Base-by-base conservation (phyloP, 2,888 invertebrate species). In the Dendrolimus pini region DNA sequence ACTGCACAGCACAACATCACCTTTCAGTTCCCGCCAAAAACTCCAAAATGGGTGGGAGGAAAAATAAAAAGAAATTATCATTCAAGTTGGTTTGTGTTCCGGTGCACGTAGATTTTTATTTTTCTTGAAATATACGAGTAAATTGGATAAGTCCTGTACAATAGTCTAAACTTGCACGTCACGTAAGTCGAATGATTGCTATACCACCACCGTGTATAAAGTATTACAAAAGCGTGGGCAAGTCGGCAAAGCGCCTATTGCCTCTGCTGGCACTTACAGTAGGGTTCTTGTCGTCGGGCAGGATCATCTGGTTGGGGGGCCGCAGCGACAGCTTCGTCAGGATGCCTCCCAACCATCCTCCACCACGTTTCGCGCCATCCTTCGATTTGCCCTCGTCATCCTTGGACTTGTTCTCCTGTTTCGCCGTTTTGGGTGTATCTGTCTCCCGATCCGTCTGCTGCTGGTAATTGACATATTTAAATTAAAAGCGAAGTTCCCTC, bases 241-340 rank as follows among this genome's bases (percentile, higher is more conserved):
- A 62, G 14, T 68, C 54, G 12, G n/a, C 54, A 53, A 41, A 53
- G 55, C 12, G 54, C 30, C 9, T 41, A 59, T 53, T 61, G 55
- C 18, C 41, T 7, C 42, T 52, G 57, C 14, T 41, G 18, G 18
- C 66, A 90, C 93, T 93, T 91, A 97, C 96, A 64, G 95, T 91
- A 63, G 97, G 97, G 90, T 98, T 96, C 82, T 95, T 97, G 87
- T 98, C 98, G 87, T 98, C 98, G 1, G 98, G 98, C 68, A 98
- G 91, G 76, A 96, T 97, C 97, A 98, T 98, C 92, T 98, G 97
- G 92, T 97, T 98, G 86, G 96, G 97, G 54, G 96, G 94, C 68
- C 95, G 95, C 58, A 95, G 92, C 18, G 96, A 93, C 60, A 97
- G 91, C 84, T 96, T 96, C 82, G 94, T 96, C 90, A 96, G 96